phyloP scores from a whole-genome alignment of 2,888 invertebrate species.

The Trachelus stipa region DNA sequence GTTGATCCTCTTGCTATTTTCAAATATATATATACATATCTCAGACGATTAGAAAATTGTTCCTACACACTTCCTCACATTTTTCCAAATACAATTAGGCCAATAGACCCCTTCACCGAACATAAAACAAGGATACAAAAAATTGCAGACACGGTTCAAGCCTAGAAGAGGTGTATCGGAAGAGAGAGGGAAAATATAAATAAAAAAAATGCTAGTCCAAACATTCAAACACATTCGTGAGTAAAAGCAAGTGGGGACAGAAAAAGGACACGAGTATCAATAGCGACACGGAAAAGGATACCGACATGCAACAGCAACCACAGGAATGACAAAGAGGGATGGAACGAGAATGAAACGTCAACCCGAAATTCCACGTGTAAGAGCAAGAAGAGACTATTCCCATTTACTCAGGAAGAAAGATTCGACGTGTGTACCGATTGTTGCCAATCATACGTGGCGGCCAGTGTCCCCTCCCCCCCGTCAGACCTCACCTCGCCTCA shows the following conservation, averaged over 20 bases:
- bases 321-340: neutral
- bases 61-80: neutral
- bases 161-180: neutral
- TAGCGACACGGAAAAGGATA: neutral
- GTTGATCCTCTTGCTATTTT: neutral
- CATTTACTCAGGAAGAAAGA: conserved; percentile 63
- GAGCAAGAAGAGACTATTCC: conserved; percentile 29
- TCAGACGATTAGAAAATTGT: neutral
- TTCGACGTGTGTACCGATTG: conserved; percentile 66
- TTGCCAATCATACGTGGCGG: conserved; percentile 65
- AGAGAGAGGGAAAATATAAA: neutral
- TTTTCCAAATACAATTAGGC: neutral
- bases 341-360: neutral
- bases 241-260: neutral
- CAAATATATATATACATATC: neutral
- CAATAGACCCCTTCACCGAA: neutral
- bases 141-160: neutral
- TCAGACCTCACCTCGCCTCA: conserved; percentile 18
- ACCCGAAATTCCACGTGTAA: neutral
- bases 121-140: neutral
- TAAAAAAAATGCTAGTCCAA: neutral
- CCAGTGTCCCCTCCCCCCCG: conserved; percentile 49
- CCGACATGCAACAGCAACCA: neutral
- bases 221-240: neutral
- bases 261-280: neutral